Evolutionary conservation across 2,888 invertebrate genomes (phyloP).

Genomic region (Scaptomyza cyrtandrae): DNA sequence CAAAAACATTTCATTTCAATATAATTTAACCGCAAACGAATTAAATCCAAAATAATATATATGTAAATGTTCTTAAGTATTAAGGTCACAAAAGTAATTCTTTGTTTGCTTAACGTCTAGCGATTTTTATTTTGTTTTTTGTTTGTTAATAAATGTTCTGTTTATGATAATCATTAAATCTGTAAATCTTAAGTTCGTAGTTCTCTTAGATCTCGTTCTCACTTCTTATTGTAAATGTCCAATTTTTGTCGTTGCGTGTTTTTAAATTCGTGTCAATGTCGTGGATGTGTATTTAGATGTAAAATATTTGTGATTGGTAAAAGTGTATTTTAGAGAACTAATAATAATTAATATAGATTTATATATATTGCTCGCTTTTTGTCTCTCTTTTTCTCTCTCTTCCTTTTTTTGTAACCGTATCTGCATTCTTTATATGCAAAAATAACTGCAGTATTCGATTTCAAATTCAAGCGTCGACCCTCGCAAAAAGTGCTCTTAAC

Average conservation of each 20-base stretch:
- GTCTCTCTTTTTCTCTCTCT: constrained; percentile 17
- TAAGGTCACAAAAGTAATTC: neutral
- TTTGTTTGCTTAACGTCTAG: neutral
- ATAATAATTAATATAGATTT: constrained; percentile 9
- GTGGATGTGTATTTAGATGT: constrained; percentile 13
- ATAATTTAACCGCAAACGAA: no score
- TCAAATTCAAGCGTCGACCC: constrained; percentile 84
- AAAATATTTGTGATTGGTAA: constrained; percentile 2
- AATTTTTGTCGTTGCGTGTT: neutral
- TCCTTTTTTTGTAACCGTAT: constrained; percentile 36
- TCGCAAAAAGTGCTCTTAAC: constrained; percentile 86
- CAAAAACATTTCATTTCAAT: neutral
- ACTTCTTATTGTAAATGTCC: no score
- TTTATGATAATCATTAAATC: neutral
- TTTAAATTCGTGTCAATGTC: constrained; percentile 14
- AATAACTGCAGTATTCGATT: constrained; percentile 80
- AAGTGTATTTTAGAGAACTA: constrained; percentile 9
- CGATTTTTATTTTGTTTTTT: neutral
- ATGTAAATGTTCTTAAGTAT: neutral
- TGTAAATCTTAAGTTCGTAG: neutral
- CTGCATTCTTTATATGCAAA: constrained; percentile 51
- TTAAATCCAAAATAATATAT: neutral
- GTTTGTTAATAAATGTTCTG: neutral
- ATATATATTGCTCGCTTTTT: constrained; percentile 44
- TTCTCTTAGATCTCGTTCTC: no score